Percentiles rank a stretch among this genome's conserved stretches.
Conservation (phyloP, 2,888 invertebrate genomes). For the Aphodius granarius region DNA sequence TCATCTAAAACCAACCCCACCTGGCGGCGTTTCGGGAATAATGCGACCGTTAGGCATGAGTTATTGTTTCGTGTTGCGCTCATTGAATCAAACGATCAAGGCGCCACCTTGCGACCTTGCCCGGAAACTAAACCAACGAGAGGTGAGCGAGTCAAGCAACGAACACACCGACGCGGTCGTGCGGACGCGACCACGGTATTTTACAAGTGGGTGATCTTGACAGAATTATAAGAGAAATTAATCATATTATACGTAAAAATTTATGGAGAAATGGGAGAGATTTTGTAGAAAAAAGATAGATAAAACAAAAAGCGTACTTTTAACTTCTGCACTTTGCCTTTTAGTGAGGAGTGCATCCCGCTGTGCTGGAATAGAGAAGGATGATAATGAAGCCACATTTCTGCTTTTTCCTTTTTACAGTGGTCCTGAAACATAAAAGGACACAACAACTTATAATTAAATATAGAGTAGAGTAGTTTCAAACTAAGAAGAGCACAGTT, state of each 20-base stretch:
- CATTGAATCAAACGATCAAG: not conserved
- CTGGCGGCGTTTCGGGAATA: not conserved
- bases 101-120: not conserved
- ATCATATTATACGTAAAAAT: no score
- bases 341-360: constrained; percentile 91
- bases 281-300: constrained; percentile 1
- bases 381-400: constrained; percentile 83
- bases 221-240: no score
- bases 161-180: no score
- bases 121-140: no score
- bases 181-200: no score
- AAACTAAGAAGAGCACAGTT: no score
- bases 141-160: no score
- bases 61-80: not conserved
- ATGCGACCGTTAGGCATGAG: not conserved
- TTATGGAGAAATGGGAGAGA: no score
- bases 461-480: no score
- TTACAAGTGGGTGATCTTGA: no score
- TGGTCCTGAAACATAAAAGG: constrained; percentile 67
- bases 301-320: constrained; percentile 62
- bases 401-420: constrained; percentile 75
- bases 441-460: no score
- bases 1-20: not conserved
- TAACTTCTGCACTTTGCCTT: constrained; percentile 94
- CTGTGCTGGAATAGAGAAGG: constrained; percentile 95